Conservation (phyloP, 1,140 invertebrate genomes). For the Rhopalosiphum maidis region DNA sequence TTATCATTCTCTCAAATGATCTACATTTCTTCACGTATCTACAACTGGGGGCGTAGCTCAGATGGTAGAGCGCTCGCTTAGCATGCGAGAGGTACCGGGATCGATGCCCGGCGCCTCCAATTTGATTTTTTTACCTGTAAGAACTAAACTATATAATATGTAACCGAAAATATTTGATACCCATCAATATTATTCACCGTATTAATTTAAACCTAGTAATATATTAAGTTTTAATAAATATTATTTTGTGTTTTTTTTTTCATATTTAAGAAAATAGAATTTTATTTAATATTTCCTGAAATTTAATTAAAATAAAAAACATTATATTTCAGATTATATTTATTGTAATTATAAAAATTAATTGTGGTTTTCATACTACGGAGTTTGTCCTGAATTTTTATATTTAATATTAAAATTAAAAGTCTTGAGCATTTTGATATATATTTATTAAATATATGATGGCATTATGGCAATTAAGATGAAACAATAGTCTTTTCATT, state of each 20-base stretch:
- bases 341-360: not conserved
- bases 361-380: not conserved
- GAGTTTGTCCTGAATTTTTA: not conserved
- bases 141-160: too few species aligned
- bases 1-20: not conserved
- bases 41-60: conserved; percentile 76
- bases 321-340: not conserved
- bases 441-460: not conserved
- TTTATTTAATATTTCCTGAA: not conserved
- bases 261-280: not conserved
- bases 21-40: not conserved
- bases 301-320: not conserved
- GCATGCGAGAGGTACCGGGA: conserved; percentile 68
- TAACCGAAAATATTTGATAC: too few species aligned
- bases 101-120: conserved; percentile 75
- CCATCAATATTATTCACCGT: too few species aligned
- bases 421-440: not conserved
- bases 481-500: conserved; percentile 3
- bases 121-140: not conserved
- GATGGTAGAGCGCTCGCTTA: conserved; percentile 87
- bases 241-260: not conserved
- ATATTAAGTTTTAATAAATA: not conserved
- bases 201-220: not conserved
- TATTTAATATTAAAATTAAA: not conserved
- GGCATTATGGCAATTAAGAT: not conserved